These are phyloP conservation scores for Columba janthina DNA, from an alignment of 2,113 vertebrate genomes.

Conservation along the genomic window DNA sequence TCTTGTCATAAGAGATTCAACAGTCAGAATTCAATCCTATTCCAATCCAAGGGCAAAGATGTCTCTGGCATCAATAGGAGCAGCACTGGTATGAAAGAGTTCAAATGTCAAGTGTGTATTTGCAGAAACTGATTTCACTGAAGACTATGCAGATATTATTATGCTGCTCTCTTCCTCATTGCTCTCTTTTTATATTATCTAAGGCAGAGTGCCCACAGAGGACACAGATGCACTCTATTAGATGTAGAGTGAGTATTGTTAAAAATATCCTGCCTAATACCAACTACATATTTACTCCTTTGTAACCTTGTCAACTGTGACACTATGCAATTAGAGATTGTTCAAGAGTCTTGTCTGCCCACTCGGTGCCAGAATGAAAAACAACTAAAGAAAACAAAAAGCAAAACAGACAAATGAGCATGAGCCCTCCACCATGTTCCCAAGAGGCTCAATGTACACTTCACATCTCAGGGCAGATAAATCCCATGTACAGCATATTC, in stretches of 20 bases:
- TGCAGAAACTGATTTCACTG: slow-evolving; percentile 22
- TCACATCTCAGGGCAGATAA: background rate
- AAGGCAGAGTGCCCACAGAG: slow-evolving; percentile 43
- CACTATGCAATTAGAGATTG: slow-evolving; percentile 66
- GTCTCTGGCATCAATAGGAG: slow-evolving; percentile 24
- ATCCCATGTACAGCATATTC: background rate
- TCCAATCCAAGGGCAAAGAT: slow-evolving; percentile 47
- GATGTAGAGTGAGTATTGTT: slow-evolving; percentile 47
- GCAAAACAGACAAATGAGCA: background rate
- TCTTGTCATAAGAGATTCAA: slow-evolving; percentile 4
- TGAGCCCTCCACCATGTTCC: background rate
- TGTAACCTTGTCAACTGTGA: slow-evolving; percentile 66
- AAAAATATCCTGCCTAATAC: slow-evolving; percentile 59
- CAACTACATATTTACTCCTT: slow-evolving; percentile 66
- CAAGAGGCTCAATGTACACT: background rate
- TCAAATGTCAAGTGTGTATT: slow-evolving; percentile 57
- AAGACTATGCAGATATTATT: slow-evolving; percentile 54
- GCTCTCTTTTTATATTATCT: slow-evolving; percentile 15
- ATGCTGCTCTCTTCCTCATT: slow-evolving; percentile 15
- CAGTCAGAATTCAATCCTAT: background rate
- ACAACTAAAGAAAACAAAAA: slow-evolving; percentile 43
- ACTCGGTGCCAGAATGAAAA: slow-evolving; percentile 49
- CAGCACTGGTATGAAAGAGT: slow-evolving; percentile 31
- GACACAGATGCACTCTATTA: slow-evolving; percentile 64
- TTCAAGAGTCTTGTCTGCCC: slow-evolving; percentile 62